Evolutionary conservation across 2,113 vertebrate species (phyloP).

Genomic region (Phaethon lepturus): DNA sequence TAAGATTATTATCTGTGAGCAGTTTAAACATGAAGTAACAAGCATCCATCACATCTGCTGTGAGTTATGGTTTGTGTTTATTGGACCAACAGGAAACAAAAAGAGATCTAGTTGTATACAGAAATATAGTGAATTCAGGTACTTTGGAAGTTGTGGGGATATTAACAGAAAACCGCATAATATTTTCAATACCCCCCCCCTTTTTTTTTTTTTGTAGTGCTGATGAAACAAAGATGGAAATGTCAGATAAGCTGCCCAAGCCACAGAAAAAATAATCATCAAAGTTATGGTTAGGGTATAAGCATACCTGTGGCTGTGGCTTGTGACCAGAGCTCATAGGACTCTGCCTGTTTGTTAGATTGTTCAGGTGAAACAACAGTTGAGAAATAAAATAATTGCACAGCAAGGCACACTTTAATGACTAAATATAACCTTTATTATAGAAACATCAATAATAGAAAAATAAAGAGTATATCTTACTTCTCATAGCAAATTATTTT

Average conservation of each 20-base stretch:
- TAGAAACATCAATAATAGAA: conserved; percentile 3
- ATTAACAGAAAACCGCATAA: not conserved
- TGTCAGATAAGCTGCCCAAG: not conserved
- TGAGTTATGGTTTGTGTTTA: not conserved
- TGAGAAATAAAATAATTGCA: not conserved
- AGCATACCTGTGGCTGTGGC: not conserved
- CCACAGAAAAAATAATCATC: not conserved
- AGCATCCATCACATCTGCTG: not conserved
- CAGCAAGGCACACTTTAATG: not conserved
- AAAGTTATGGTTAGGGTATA: not conserved
- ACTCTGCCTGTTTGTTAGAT: not conserved
- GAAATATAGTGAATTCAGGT: not conserved
- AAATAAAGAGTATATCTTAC: conserved; percentile 6
- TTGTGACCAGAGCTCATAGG: not conserved
- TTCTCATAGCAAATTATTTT: not conserved
- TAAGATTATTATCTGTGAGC: not conserved
- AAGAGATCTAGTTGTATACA: not conserved
- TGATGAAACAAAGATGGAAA: not conserved
- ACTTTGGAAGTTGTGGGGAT: not conserved
- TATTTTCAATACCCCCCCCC: not conserved
- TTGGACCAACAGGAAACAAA: not conserved
- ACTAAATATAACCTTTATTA: conserved; percentile 42
- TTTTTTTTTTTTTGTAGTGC: not conserved
- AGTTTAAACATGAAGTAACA: not conserved
- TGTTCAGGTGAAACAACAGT: not conserved